phyloP scores from a whole-genome alignment of 2,113 vertebrate genomes.

The Nymphicus hollandicus region DNA sequence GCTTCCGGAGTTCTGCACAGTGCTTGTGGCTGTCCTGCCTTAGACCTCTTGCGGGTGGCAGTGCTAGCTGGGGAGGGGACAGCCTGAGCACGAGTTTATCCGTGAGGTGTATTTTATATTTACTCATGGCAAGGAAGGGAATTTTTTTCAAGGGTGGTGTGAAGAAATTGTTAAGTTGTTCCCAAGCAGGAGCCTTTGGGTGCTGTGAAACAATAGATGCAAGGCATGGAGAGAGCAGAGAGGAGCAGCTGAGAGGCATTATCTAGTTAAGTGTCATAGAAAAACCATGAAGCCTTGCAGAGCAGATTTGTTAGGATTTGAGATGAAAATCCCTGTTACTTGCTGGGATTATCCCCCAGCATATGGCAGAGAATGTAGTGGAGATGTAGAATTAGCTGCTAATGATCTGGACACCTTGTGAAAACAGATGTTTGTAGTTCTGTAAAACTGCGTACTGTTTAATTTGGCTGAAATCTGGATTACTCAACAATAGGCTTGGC shows the following conservation, averaged over 20 bases:
- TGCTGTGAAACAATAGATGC: not conserved
- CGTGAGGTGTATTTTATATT: not conserved
- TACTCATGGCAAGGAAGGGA: not conserved
- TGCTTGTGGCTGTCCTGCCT: not conserved
- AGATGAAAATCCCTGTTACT: slow-evolving; percentile 48
- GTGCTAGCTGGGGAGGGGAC: not conserved
- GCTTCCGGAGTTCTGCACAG: not conserved
- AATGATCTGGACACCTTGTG: slow-evolving; percentile 31
- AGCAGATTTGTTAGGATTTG: slow-evolving; percentile 62
- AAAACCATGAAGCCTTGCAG: not conserved
- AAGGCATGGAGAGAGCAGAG: not conserved
- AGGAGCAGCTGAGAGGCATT: not conserved
- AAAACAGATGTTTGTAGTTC: slow-evolving; percentile 17
- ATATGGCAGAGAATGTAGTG: slow-evolving; percentile 34
- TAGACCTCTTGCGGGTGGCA: not conserved
- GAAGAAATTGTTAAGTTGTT: not conserved
- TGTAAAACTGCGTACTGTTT: not conserved
- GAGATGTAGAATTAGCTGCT: slow-evolving; percentile 45
- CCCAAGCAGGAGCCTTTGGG: not conserved
- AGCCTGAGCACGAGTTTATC: not conserved
- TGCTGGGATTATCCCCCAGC: slow-evolving; percentile 37
- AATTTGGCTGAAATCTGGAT: not conserved
- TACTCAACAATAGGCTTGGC: not conserved
- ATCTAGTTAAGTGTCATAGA: not conserved
- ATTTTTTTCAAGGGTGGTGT: not conserved